Evolutionary conservation across 2,888 invertebrate species (phyloP).

Genomic region (Acrocyrtus sp.): DNA sequence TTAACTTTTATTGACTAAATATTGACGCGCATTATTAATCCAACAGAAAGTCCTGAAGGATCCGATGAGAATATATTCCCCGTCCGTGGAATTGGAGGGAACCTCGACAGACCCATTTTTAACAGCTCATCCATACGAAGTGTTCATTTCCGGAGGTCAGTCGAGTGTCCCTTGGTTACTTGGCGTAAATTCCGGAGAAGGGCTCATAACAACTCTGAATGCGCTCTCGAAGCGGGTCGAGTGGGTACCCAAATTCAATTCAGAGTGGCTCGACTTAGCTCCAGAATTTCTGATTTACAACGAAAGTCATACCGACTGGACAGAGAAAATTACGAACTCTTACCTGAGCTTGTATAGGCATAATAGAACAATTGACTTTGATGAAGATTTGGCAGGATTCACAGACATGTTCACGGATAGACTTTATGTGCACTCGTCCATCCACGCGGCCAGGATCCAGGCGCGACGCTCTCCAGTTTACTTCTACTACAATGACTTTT

Average conservation of each 20-base stretch:
- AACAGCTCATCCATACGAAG: conserved; percentile 20
- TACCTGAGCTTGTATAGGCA: conserved; percentile 5
- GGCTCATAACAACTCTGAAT: conserved; percentile 1
- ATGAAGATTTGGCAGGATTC: conserved; percentile 15
- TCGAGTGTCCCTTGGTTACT: conserved; percentile 24
- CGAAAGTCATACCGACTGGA: not conserved
- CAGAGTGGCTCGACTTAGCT: conserved; percentile 17
- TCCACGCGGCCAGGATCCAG: conserved; percentile 24
- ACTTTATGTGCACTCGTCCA: conserved; percentile 23
- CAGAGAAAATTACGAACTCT: not conserved
- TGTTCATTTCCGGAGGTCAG: conserved; percentile 1
- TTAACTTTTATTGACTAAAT: not conserved
- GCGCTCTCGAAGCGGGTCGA: not conserved
- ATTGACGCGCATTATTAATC: not conserved
- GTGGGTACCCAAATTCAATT: conserved; percentile 19
- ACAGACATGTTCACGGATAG: conserved; percentile 25
- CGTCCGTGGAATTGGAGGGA: not conserved
- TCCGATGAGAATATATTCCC: conserved; percentile 14
- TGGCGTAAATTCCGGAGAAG: conserved; percentile 20
- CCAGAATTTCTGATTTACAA: conserved; percentile 16
- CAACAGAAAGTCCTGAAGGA: conserved; percentile 23
- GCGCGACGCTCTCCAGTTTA: conserved; percentile 10
- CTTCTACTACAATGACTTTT: conserved; percentile 31
- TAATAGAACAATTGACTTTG: conserved; percentile 19
- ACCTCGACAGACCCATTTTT: conserved; percentile 7